These are phyloP conservation scores for Podiceps cristatus DNA, from an alignment of 2,113 vertebrate genomes.

Conservation along the genomic window DNA sequence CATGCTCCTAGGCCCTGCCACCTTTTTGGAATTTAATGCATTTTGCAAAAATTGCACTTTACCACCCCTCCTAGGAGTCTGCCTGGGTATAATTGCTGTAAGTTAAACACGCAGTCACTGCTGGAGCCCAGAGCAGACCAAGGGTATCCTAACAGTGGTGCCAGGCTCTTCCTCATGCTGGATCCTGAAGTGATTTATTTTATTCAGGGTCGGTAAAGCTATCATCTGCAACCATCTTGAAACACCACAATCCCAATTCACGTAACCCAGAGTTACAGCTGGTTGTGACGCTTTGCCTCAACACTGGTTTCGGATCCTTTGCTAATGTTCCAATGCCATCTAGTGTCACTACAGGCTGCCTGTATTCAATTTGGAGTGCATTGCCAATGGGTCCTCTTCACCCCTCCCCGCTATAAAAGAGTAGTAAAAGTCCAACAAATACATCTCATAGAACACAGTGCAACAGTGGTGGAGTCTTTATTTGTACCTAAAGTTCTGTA, in stretches of 20 bases:
- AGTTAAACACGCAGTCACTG: background rate
- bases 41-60: background rate
- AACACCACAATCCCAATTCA: background rate
- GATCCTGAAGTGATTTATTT: background rate
- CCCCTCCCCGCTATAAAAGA: no score
- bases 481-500: background rate
- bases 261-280: background rate
- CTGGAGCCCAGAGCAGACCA: background rate
- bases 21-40: background rate
- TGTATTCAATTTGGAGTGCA: background rate
- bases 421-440: background rate
- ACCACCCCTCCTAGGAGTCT: background rate
- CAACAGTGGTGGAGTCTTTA: background rate
- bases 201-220: background rate
- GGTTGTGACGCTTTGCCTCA: background rate
- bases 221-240: background rate
- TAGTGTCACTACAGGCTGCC: background rate
- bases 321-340: background rate
- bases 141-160: background rate
- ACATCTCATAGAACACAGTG: background rate
- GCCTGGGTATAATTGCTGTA: background rate
- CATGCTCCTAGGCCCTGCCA: background rate
- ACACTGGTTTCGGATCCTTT: background rate
- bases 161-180: background rate
- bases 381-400: background rate